Evolutionary conservation across 2,797 vertebrate genomes (phyloP), one percentile per base, ranked within the genome.

Genomic region (Cryptoprocta ferox): DNA sequence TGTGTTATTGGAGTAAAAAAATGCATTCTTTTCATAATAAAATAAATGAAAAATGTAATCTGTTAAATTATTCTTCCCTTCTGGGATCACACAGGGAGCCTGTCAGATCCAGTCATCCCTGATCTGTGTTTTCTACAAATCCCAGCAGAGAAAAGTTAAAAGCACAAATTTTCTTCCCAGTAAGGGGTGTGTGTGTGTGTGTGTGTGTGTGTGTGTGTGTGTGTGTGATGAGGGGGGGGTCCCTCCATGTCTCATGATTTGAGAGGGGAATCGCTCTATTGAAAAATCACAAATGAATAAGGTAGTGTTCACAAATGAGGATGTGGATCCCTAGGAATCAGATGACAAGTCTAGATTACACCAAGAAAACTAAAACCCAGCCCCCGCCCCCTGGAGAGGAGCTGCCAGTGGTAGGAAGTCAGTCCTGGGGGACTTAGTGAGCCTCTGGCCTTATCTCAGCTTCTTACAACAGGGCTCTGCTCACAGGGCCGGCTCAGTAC

Each of bases 251-350:
- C 32, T 66, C 68, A 4, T 24, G 61, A 37, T 59, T 90, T 28
- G 15, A 79, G 42, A 81, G 35, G 53, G 48, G 24, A 19, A 14
- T 39, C 30, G 42, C 6, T 78, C 42, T 50, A 3, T 12, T 61
- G 75, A 73, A 91, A 84, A 90, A 63, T 26, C 92, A 28, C 66
- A 63, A 13, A 66, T 14, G 48, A 59, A 28, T 63, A 39, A 92
- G 59, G 12, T n/a, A 4, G 2, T 53, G 63, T 80, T 66, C 83
- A 14, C 79, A 68, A 63, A 84, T 53, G 18, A 53, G 73, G 32
- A 63, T 5, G 10, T 45, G 28, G 48, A 15, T 28, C 30, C 16
- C 16, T 76, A 65, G 28, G 78, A 84, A 66, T 82, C 56, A 12
- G 35, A 32, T 4, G 37, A 80, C 26, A 78, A 28, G 13, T 66